Conservation (phyloP, 92 coral and sea anemone species). For the Muricea muricata region DNA sequence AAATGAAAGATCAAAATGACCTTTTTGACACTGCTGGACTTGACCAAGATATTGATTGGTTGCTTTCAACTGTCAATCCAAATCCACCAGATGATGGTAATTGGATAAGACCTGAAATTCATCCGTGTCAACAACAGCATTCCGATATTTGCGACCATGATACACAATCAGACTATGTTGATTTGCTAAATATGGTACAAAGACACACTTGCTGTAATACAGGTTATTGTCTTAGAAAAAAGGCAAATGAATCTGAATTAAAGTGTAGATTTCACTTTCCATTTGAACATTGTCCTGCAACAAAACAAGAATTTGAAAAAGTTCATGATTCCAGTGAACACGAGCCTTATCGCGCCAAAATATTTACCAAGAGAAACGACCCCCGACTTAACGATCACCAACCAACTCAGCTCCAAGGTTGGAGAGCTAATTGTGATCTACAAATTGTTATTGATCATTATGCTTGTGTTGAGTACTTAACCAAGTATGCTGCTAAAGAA, state of each 20-base stretch:
- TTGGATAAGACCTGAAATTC: conserved; percentile 16
- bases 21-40: background rate
- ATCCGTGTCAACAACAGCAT: conserved; percentile 8
- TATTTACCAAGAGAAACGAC: too few species aligned
- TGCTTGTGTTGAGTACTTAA: too few species aligned
- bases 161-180: background rate
- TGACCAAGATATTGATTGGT: conserved; percentile 57
- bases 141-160: background rate
- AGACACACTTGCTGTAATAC: background rate
- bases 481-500: too few species aligned
- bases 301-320: conserved; percentile 71
- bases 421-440: too few species aligned
- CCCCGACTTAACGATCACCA: too few species aligned
- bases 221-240: background rate
- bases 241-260: background rate
- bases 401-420: too few species aligned
- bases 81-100: conserved; percentile 9
- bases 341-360: too few species aligned
- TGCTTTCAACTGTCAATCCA: conserved; percentile 35
- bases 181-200: background rate
- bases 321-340: too few species aligned
- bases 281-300: conserved; percentile 41
- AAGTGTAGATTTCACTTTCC: background rate
- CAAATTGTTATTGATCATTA: too few species aligned
- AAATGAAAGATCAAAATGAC: too few species aligned